phyloP scores from a whole-genome alignment of 2,797 vertebrate species.

The Erpetoichthys calabaricus region DNA sequence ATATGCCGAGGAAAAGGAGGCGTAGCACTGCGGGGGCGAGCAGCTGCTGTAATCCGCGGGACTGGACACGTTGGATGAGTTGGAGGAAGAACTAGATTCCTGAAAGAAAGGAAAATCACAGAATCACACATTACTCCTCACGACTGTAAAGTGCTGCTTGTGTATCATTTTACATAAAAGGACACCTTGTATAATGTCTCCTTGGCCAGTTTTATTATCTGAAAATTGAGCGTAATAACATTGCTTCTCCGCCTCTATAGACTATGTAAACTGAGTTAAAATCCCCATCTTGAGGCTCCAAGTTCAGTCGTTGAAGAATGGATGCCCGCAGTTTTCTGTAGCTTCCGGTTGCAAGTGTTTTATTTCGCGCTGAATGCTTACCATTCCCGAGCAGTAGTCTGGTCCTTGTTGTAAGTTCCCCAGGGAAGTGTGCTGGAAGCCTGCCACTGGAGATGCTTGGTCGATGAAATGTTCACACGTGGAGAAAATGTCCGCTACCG shows the following conservation, averaged over 20 bases:
- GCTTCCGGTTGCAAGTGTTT: no score
- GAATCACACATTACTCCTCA: no score
- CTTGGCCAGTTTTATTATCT: no score
- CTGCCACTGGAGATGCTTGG: slow-evolving; percentile 24
- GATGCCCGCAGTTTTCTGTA: no score
- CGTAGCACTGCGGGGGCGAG: slow-evolving; percentile 56
- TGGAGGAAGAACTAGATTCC: slow-evolving; percentile 52
- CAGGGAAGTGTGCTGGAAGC: slow-evolving; percentile 35
- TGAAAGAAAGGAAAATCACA: slow-evolving; percentile 24
- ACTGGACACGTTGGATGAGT: slow-evolving; percentile 52
- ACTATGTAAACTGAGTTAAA: no score
- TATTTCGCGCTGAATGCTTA: slow-evolving; percentile 33
- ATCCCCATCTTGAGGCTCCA: no score
- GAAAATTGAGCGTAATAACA: no score
- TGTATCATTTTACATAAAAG: no score
- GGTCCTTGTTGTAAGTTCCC: slow-evolving; percentile 48
- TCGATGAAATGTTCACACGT: slow-evolving; percentile 34
- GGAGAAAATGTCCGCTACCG: slow-evolving; percentile 49
- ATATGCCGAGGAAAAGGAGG: slow-evolving; percentile 54
- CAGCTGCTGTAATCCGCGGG: slow-evolving; percentile 59
- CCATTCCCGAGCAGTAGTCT: slow-evolving; percentile 60
- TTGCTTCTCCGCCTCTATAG: no score
- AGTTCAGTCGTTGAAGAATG: no score
- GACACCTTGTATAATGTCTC: no score
- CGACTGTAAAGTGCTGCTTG: no score